A percentile compares a stretch with the other conserved stretches of the same genome.
These are phyloP conservation scores for Pampus argenteus DNA, from an alignment of 2,797 vertebrate genomes.

Conservation along the genomic window DNA sequence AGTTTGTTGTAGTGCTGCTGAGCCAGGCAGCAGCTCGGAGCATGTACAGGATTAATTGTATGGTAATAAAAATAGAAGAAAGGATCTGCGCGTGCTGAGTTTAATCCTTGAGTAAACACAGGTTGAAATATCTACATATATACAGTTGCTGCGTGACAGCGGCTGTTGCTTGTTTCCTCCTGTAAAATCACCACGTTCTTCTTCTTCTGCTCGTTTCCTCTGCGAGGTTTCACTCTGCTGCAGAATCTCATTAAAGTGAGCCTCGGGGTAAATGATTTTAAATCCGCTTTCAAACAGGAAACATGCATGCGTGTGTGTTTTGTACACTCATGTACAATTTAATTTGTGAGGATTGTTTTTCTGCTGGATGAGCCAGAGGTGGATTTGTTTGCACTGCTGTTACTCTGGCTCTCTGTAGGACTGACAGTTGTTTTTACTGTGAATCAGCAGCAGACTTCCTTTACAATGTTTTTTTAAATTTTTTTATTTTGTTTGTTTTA, in stretches of 20 bases:
- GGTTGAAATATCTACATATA: slow-evolving; percentile 11
- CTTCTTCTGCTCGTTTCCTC: background rate
- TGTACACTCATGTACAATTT: slow-evolving; percentile 17
- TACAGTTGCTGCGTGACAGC: slow-evolving; percentile 4
- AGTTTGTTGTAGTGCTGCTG: no score
- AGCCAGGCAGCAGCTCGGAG: background rate
- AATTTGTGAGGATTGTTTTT: slow-evolving; percentile 27
- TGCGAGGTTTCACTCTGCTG: background rate
- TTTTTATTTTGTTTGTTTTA: no score
- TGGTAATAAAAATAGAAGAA: background rate
- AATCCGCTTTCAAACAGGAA: slow-evolving; percentile 11
- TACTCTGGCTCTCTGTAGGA: background rate
- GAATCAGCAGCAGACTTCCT: background rate
- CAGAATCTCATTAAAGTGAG: slow-evolving; percentile 27
- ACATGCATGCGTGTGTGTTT: background rate
- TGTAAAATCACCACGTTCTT: background rate
- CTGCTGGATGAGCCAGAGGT: slow-evolving; percentile 15
- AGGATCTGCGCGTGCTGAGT: background rate
- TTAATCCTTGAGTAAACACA: slow-evolving; percentile 29
- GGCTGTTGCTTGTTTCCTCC: slow-evolving; percentile 16
- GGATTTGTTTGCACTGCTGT: slow-evolving; percentile 12
- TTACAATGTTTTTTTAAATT: no score
- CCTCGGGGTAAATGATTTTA: slow-evolving; percentile 15
- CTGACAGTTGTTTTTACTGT: background rate
- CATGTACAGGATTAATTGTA: slow-evolving; percentile 21